Conservation (phyloP, 2,797 vertebrate species). For the Trachurus trachurus region DNA sequence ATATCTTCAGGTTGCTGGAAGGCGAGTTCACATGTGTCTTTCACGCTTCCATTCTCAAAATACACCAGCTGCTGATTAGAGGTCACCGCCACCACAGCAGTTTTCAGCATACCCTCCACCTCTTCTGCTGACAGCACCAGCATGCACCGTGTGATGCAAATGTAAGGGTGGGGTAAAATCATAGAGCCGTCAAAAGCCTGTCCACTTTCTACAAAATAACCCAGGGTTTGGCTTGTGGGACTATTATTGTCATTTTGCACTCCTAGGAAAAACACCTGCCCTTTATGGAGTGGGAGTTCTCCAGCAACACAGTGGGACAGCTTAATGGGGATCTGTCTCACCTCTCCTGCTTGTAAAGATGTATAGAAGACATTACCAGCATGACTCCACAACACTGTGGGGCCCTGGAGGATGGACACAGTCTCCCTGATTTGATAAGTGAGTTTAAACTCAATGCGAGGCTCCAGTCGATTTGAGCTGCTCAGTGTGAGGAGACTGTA, state of each 20-base stretch:
- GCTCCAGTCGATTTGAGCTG: slow-evolving; percentile 81
- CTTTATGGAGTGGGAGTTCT: slow-evolving; percentile 79
- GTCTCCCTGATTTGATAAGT: slow-evolving; percentile 83
- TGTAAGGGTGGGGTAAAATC: slow-evolving; percentile 90
- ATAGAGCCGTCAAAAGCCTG: slow-evolving; percentile 72
- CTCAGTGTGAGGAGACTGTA: slow-evolving; percentile 88
- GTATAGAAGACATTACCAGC: slow-evolving; percentile 81
- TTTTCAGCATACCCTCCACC: slow-evolving; percentile 69
- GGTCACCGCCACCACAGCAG: slow-evolving; percentile 86
- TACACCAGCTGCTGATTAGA: slow-evolving; percentile 89
- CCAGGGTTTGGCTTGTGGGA: slow-evolving; percentile 76
- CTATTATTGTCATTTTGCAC: slow-evolving; percentile 59
- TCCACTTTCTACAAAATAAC: slow-evolving; percentile 83
- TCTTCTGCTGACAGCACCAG: slow-evolving; percentile 78
- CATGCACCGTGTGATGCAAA: slow-evolving; percentile 84
- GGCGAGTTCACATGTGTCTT: slow-evolving; percentile 89
- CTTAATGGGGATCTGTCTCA: slow-evolving; percentile 83
- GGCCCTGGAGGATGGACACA: slow-evolving; percentile 88
- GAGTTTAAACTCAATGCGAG: slow-evolving; percentile 85
- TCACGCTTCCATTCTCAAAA: slow-evolving; percentile 89
- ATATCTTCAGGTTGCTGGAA: slow-evolving; percentile 86
- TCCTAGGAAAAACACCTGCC: slow-evolving; percentile 87
- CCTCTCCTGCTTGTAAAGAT: slow-evolving; percentile 74
- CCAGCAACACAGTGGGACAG: slow-evolving; percentile 86
- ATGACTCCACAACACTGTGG: slow-evolving; percentile 90